Evolutionary conservation across 2,888 invertebrate genomes (phyloP).

Genomic region (Cinara cedri): DNA sequence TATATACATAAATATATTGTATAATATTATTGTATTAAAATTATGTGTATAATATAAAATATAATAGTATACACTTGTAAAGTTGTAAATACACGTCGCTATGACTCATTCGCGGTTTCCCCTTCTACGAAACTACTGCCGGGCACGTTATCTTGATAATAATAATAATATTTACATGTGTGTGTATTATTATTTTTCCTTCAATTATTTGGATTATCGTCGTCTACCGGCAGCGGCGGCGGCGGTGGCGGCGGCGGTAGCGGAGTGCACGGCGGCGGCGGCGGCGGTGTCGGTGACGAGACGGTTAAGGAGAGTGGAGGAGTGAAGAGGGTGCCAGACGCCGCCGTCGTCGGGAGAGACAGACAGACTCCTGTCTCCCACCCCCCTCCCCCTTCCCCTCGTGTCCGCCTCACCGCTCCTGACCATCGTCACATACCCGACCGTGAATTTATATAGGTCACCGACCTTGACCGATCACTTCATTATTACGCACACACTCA

Average conservation of each 20-base stretch:
- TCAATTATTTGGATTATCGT: conserved; percentile 53
- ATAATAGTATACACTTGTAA: background rate
- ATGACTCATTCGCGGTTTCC: conserved; percentile 17
- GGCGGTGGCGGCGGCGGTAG: background rate
- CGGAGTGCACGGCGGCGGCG: conserved; percentile 16
- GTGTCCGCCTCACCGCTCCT: background rate
- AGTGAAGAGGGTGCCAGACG: conserved; percentile 51
- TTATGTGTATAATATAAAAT: background rate
- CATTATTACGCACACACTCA: conserved; percentile 50
- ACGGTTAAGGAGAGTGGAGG: conserved; percentile 20
- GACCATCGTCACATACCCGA: conserved; percentile 41
- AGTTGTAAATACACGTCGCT: conserved; percentile 4
- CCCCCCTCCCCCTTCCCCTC: background rate
- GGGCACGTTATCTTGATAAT: conserved; percentile 32
- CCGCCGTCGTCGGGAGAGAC: conserved; percentile 52
- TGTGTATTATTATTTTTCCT: conserved; percentile 13
- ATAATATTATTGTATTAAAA: background rate
- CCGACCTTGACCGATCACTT: conserved; percentile 57
- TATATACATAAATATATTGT: background rate
- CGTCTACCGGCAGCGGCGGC: conserved; percentile 5
- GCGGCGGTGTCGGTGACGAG: background rate
- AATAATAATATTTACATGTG: conserved; percentile 30
- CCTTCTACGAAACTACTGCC: background rate
- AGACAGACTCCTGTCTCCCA: conserved; percentile 55
- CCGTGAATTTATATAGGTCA: conserved; percentile 57